A percentile compares a stretch with the other conserved stretches of the same genome.
phyloP scores from a whole-genome alignment of 2,797 vertebrate species.

The Lindbergichthys nudifrons region DNA sequence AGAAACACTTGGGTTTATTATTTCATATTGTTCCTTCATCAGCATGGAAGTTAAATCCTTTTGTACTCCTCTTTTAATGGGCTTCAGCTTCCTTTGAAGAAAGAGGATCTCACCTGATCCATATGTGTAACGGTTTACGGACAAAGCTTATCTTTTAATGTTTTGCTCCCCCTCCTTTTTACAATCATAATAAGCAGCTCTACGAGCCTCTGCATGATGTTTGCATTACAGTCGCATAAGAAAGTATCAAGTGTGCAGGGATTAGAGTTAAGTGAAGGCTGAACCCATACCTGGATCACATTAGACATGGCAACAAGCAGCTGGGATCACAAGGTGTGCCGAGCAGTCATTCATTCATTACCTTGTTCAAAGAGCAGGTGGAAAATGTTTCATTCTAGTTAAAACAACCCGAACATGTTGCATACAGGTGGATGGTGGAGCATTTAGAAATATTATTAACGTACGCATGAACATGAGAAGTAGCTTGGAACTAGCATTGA shows the following conservation, averaged over 20 bases:
- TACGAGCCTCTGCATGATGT: constrained; percentile 66
- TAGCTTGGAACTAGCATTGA: not conserved
- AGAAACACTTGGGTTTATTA: constrained; percentile 69
- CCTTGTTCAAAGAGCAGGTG: constrained; percentile 59
- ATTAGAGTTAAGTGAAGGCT: constrained; percentile 70
- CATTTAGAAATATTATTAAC: not conserved
- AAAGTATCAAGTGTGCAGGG: constrained; percentile 60
- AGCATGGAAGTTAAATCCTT: constrained; percentile 45
- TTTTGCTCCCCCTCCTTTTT: constrained; percentile 43
- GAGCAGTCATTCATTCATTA: constrained; percentile 51
- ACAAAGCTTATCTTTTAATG: constrained; percentile 76
- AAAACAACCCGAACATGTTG: constrained; percentile 19
- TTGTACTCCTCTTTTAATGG: constrained; percentile 32
- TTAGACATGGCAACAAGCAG: constrained; percentile 62
- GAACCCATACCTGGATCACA: constrained; percentile 72
- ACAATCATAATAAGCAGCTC: constrained; percentile 73
- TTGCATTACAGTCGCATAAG: constrained; percentile 70
- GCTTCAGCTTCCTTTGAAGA: constrained; percentile 39
- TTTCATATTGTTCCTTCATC: constrained; percentile 65
- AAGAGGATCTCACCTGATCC: constrained; percentile 70
- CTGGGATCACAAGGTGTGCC: constrained; percentile 51
- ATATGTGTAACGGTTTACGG: constrained; percentile 70
- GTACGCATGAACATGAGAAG: not conserved
- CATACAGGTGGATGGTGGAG: constrained; percentile 18
- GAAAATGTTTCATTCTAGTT: constrained; percentile 29